These are phyloP conservation scores for Eupeodes corollae DNA, from an alignment of 1,140 invertebrate genomes.

Conservation along the genomic window DNA sequence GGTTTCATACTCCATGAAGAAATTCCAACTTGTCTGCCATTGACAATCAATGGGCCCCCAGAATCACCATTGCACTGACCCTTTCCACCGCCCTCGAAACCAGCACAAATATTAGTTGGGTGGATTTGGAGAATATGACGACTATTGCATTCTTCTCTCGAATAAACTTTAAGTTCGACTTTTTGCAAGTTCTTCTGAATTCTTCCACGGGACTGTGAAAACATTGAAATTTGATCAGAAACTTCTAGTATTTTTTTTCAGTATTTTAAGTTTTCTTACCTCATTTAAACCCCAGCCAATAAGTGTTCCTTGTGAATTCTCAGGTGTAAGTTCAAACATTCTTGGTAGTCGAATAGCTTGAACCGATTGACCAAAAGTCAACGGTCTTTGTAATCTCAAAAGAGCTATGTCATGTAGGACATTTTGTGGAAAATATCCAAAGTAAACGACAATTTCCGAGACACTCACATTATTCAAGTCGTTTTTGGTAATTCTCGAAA, in stretches of 20 bases:
- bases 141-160: conserved; percentile 11
- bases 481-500: not conserved
- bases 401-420: conserved; percentile 13
- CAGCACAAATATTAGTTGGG: conserved; percentile 17
- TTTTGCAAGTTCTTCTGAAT: conserved; percentile 14
- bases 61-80: conserved; percentile 29
- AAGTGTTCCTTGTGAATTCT: conserved; percentile 1
- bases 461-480: not conserved
- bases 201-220: conserved; percentile 11
- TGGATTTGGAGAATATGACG: conserved; percentile 8
- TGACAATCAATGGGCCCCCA: conserved; percentile 22
- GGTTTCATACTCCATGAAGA: conserved; percentile 26
- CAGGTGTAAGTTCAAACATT: not conserved
- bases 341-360: not conserved
- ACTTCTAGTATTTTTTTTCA: not conserved
- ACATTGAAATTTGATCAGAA: not conserved
- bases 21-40: conserved; percentile 18
- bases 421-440: conserved; percentile 3
- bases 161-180: conserved; percentile 14
- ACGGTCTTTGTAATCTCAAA: conserved; percentile 5
- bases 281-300: conserved; percentile 12
- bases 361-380: not conserved
- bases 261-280: not conserved
- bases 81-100: conserved; percentile 16
- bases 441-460: not conserved